Base-by-base conservation (phyloP, 2,888 invertebrate genomes). In the Tachina fera region DNA sequence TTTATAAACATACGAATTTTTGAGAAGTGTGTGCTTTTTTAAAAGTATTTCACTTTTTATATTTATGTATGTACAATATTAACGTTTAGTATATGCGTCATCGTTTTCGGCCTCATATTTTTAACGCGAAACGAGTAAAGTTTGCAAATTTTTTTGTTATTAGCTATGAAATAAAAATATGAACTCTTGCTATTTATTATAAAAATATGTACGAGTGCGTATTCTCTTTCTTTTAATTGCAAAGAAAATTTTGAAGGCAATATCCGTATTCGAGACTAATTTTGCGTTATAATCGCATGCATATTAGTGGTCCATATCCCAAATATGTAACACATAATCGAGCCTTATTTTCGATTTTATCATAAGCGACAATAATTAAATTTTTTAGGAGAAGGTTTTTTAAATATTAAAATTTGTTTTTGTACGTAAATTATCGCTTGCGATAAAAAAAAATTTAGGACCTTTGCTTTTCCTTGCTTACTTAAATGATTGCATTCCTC, bases 131-230 rank as follows among this genome's bases (percentile, higher is more conserved):
- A 41, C 10, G 41, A 11, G 6, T 16, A 61, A 61, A 65, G 22
- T 47, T 67, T 47, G 47, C 22, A n/a, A 39, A 39, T 19, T 53
- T 16, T 53, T 51, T 72, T 31, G 74, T 63, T 45, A 31, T 75
- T 77, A 60, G 78, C 86, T 87, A 86, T 86, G 79, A 86, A 85
- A 65, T 49, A 76, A 51, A 67, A 76, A 67, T 58, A 53, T 71
- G 22, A 74, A 65, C 10, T 68, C n/a, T 51, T 39, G n/a, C 41
- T 68, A 41, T 41, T 31, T 68, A 41, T 41, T 31, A 3, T 10
- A 31, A 31, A 31, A 6, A 1, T 31, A 31, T 31, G 31, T 31
- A 31, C 31, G 31, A 31, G 31, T 31, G 1, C 31, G 31, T 31
- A 31, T 31, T 31, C 5, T 31, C 31, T 31, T 31, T 31, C 4